Percentiles rank a stretch among this genome's conserved stretches.
These are phyloP conservation scores for Antidorcas marsupialis DNA, from an alignment of 2,113 vertebrate species.

Conservation along the genomic window DNA sequence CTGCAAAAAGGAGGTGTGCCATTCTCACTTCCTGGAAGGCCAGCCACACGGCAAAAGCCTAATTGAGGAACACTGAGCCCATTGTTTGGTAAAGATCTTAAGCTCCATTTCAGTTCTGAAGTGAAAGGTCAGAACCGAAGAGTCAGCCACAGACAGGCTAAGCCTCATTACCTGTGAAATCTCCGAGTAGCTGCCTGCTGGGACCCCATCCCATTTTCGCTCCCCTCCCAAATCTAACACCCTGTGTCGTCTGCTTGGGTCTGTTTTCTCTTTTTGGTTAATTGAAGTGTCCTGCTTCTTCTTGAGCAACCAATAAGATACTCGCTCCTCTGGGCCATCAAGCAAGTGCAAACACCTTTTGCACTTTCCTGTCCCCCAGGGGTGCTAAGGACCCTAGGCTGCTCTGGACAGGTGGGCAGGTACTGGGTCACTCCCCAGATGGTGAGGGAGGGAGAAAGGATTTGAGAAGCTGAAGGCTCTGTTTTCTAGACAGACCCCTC, in stretches of 20 bases:
- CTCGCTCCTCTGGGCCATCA: not conserved
- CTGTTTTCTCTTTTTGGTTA: not conserved
- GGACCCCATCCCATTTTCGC: not conserved
- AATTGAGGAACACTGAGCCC: not conserved
- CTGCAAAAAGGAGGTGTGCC: not conserved
- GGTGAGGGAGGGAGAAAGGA: not conserved
- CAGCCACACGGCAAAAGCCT: not conserved
- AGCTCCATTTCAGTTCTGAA: not conserved
- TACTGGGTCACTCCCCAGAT: not conserved
- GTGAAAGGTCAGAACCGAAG: slow-evolving; percentile 33
- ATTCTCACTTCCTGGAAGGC: not conserved
- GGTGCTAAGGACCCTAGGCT: not conserved
- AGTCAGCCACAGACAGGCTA: not conserved
- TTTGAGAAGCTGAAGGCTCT: not conserved
- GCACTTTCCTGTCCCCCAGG: not conserved
- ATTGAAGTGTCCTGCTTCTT: not conserved
- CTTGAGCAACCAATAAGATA: not conserved
- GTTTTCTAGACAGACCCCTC: not conserved
- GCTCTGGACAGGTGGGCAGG: not conserved
- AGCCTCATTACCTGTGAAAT: slow-evolving; percentile 35
- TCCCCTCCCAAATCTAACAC: not conserved
- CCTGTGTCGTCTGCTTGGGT: not conserved
- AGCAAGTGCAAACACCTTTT: not conserved
- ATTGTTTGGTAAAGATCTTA: not conserved
- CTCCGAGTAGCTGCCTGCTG: not conserved